Conservation (phyloP, 2,113 vertebrate genomes). For the Hassar affinis region DNA sequence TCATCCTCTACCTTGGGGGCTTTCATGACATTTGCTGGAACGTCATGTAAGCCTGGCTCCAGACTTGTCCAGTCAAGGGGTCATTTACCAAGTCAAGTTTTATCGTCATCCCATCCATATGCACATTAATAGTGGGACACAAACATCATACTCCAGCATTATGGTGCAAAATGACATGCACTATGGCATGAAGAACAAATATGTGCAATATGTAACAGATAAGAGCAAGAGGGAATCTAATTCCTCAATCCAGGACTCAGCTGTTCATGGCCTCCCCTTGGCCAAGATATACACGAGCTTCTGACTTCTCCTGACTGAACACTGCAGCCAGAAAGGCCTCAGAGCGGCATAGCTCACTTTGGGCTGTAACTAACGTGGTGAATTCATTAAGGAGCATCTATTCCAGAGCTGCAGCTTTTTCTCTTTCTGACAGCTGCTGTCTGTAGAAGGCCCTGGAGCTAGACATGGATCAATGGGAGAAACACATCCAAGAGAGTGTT, state of each 20-base stretch:
- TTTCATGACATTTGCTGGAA: slow-evolving; percentile 42
- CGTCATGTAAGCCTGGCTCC: slow-evolving; percentile 46
- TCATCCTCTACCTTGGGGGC: slow-evolving; percentile 42
- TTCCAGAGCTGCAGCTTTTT: slow-evolving; percentile 54
- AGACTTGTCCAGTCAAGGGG: slow-evolving; percentile 51
- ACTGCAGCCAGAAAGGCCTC: slow-evolving; percentile 39
- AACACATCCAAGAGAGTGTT: slow-evolving; percentile 78
- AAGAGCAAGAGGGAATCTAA: not conserved
- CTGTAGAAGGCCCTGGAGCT: slow-evolving; percentile 71
- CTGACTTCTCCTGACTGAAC: slow-evolving; percentile 17
- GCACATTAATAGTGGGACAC: not conserved
- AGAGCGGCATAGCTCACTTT: slow-evolving; percentile 67
- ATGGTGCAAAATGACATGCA: not conserved
- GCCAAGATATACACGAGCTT: slow-evolving; percentile 25
- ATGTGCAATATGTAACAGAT: not conserved
- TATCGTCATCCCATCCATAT: not conserved
- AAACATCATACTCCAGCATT: not conserved
- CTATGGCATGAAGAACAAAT: not conserved
- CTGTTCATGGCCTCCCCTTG: slow-evolving; percentile 17
- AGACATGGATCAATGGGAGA: slow-evolving; percentile 77
- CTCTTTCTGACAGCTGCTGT: slow-evolving; percentile 72
- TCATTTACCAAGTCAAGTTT: slow-evolving; percentile 18
- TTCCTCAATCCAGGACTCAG: slow-evolving; percentile 15
- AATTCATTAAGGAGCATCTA: slow-evolving; percentile 72
- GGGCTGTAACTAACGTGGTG: slow-evolving; percentile 68